Evolutionary conservation across 2,888 invertebrate genomes (phyloP), one percentile per base, ranked within the genome.

Genomic region (Bhutanitis thaidina): DNA sequence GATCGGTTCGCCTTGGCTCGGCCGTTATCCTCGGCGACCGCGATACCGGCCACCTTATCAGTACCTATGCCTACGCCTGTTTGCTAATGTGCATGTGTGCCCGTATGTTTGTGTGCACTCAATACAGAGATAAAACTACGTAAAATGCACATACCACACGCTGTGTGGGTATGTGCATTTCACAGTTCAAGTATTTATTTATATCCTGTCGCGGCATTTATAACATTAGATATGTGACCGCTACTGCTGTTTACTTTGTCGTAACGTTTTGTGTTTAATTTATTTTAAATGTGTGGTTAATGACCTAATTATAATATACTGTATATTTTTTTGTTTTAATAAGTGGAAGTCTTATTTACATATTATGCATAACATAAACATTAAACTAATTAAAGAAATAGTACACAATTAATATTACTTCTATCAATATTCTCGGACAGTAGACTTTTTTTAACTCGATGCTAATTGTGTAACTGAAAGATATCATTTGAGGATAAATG

Each of bases 1-100:
- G 65, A 68, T 74, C 67, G 55, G 74, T 69, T 79, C 64, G 80
- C 86, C 85, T 86, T 85, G 85, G 65, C 55, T 74, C 72, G 85
- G 82, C 58, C 83, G 74, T 86, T 85, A 81, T 77, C 82, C 85
- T 72, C 73, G 67, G 63, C 56, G 72, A 63, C 72, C 71, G 72
- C 71, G 72, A 75, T 77, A 74, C 67, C 69, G 53, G 57, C 65
- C 64, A 59, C 64, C 71, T 80, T 80, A 79, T 80, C 75, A 52
- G n/a, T 39, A 39, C 36, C 25, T 50, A 34, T 43, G 52, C 52
- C 58, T 49, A 62, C 40, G 55, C 53, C 48, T 71, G 68, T 77
- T 77, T 75, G 73, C 70, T 55, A 56, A 61, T 55, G 61, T 48
- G 67, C 67, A 61, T 67, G 64, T 69, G 67, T 69, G 65, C 35